Evolutionary conservation across 2,113 vertebrate species (phyloP).

Genomic region (Jacana jacana): DNA sequence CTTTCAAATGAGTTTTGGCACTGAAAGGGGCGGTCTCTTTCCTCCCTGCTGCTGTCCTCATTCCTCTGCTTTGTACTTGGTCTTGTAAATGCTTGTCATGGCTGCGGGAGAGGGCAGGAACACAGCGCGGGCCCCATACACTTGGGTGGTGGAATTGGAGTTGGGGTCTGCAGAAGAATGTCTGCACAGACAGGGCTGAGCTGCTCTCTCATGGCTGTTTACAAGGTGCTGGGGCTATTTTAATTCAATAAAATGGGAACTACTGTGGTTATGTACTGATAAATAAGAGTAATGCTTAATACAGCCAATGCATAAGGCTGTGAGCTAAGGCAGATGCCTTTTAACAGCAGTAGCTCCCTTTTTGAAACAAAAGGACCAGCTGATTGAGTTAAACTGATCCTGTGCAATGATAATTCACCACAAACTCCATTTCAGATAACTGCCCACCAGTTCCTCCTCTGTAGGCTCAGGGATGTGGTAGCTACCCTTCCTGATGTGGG

Average conservation of each 20-base stretch:
- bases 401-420: accelerated
- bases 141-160: background rate
- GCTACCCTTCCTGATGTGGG: background rate
- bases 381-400: background rate
- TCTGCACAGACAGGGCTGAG: background rate
- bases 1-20: background rate
- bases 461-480: background rate
- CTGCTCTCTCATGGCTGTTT: background rate
- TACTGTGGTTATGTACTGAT: background rate
- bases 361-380: background rate
- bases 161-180: background rate
- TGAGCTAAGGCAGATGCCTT: background rate
- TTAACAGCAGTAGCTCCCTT: background rate
- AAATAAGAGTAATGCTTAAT: background rate
- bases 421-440: background rate
- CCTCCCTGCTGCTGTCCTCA: background rate
- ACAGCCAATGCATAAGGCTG: background rate
- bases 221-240: background rate
- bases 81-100: background rate
- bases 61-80: background rate
- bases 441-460: background rate
- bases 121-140: background rate
- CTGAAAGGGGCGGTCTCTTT: background rate
- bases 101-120: background rate
- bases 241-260: background rate